phyloP scores from a whole-genome alignment of 2,888 invertebrate species.

The Drosophila ezoana region DNA sequence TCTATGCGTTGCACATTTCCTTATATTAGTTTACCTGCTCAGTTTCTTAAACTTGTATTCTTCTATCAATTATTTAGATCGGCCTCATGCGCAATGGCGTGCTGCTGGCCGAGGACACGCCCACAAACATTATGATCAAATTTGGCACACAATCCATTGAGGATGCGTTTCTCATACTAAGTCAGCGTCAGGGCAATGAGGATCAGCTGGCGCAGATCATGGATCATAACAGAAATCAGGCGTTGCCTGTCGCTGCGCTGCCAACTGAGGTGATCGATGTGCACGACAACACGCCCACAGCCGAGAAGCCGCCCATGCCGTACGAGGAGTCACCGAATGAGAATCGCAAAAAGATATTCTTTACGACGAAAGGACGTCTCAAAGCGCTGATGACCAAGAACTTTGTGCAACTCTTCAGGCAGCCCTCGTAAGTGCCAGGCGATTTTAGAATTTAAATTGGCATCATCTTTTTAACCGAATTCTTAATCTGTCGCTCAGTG shows the following conservation, averaged over 20 bases:
- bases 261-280: slow-evolving; percentile 80
- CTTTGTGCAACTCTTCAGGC: slow-evolving; percentile 89
- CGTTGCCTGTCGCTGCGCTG: slow-evolving; percentile 66
- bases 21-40: too few relatives aligned
- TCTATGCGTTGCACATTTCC: too few relatives aligned
- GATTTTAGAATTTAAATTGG: fast-evolving
- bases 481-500: slow-evolving; percentile 86
- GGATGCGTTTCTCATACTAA: slow-evolving; percentile 94
- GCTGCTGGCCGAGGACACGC: slow-evolving; percentile 93
- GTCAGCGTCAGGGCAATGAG: slow-evolving; percentile 86
- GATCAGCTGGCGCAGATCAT: slow-evolving; percentile 77
- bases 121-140: slow-evolving; percentile 88
- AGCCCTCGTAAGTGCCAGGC: slow-evolving; percentile 88
- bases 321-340: slow-evolving; percentile 63
- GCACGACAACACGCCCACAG: slow-evolving; percentile 49
- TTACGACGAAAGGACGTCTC: slow-evolving; percentile 85
- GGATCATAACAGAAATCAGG: slow-evolving; percentile 53
- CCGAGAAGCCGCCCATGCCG: slow-evolving; percentile 65
- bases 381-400: slow-evolving; percentile 90
- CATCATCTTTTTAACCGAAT: not conserved
- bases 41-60: not conserved
- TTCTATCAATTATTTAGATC: slow-evolving; percentile 87
- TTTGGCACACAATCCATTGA: slow-evolving; percentile 92
- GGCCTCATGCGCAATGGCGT: slow-evolving; percentile 95
- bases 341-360: slow-evolving; percentile 78